Percentiles rank a stretch among this genome's conserved stretches.
Conservation (phyloP, 2,113 vertebrate genomes). For the Sterrhoptilus dennistouni region DNA sequence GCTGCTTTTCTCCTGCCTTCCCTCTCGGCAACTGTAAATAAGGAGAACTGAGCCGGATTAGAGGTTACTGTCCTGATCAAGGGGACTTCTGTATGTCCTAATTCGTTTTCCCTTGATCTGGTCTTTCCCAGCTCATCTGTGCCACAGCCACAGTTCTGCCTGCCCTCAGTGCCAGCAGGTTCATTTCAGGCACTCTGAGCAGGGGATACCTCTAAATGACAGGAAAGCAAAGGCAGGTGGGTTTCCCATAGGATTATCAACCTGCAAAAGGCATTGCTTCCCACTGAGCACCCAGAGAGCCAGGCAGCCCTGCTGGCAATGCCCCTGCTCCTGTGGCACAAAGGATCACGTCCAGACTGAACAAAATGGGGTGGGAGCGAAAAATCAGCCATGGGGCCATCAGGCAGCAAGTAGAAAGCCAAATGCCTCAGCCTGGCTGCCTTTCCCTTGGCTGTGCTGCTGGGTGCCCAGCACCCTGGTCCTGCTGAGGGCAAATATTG, state of each 20-base stretch:
- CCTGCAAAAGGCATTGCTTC: not conserved
- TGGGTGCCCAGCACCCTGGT: not conserved
- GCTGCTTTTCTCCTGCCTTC: slow-evolving; percentile 49
- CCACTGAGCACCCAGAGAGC: not conserved
- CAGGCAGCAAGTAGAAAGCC: not conserved
- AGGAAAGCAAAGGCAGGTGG: not conserved
- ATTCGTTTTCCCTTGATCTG: not conserved
- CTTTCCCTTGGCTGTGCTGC: not conserved
- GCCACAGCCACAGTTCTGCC: rapidly evolving
- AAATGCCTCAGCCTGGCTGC: not conserved
- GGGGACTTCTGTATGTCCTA: not conserved
- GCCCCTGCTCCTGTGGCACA: rapidly evolving
- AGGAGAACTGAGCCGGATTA: slow-evolving; percentile 45
- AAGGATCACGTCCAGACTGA: not conserved
- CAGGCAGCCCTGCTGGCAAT: not conserved
- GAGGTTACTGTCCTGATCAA: slow-evolving; percentile 23
- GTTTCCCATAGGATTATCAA: not conserved
- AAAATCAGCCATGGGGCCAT: not conserved
- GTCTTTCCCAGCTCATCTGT: not conserved
- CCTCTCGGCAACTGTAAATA: slow-evolving; percentile 23
- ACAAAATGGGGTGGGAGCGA: not conserved
- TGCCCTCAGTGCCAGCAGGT: not conserved
- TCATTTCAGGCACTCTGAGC: not conserved
- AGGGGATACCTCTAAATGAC: not conserved
- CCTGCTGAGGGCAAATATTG: not conserved